Conservation (phyloP, 2,113 vertebrate genomes). For the Otus sunia region DNA sequence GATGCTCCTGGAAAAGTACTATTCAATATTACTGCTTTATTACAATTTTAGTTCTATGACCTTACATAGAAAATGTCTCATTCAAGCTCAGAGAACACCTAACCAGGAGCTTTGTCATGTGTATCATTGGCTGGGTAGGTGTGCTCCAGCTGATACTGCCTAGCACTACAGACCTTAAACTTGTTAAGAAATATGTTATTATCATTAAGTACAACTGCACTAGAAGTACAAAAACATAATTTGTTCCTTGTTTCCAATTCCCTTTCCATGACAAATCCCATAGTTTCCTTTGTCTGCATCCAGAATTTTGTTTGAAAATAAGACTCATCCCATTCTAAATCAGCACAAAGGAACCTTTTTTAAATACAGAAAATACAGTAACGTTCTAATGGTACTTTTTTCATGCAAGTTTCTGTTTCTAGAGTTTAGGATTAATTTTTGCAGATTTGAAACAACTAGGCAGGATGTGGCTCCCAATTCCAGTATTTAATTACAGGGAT, state of each 20-base stretch:
- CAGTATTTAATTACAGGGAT: slow-evolving; percentile 31
- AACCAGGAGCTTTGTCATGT: neutral
- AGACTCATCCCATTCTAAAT: neutral
- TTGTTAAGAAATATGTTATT: neutral
- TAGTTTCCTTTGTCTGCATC: neutral
- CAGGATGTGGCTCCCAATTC: neutral
- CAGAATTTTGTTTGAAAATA: neutral
- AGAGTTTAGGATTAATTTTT: neutral
- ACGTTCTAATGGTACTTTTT: neutral
- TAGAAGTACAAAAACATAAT: neutral
- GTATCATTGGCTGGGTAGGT: neutral
- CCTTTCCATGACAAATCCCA: neutral
- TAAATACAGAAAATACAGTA: neutral
- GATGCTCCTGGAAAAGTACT: neutral
- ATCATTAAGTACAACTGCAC: neutral
- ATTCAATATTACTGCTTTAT: neutral
- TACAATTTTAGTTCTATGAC: neutral
- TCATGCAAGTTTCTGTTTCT: neutral
- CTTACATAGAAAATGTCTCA: neutral
- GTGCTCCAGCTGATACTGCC: neutral
- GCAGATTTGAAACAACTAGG: neutral
- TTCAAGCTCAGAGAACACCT: neutral
- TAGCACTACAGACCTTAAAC: neutral
- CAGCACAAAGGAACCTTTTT: neutral
- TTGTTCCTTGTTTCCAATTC: neutral